Percentiles rank a stretch among this genome's conserved stretches.
phyloP scores from a whole-genome alignment of 2,113 vertebrate genomes.

The Gambusia holbrooki region DNA sequence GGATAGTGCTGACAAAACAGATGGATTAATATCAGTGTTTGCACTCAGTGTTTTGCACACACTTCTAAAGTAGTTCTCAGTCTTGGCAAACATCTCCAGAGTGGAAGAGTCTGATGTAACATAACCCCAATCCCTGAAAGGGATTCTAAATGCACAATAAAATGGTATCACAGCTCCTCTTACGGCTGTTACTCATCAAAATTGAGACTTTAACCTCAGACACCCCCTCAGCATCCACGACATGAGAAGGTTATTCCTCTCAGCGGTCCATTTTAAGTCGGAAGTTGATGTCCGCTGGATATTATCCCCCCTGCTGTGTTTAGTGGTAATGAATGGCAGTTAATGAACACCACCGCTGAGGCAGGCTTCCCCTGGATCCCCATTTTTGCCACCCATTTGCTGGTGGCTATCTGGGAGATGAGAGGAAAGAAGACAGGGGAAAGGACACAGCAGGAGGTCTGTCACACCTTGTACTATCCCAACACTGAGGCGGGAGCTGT shows the following conservation, averaged over 20 bases:
- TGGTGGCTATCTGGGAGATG: constrained; percentile 66
- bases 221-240: constrained; percentile 21
- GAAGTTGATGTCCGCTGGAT: constrained; percentile 42
- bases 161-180: constrained; percentile 5
- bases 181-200: constrained; percentile 41
- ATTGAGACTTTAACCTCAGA: constrained; percentile 48
- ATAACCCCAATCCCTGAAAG: constrained; percentile 7
- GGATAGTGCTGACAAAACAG: not conserved
- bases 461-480: constrained; percentile 52
- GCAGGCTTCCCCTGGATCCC: constrained; percentile 34
- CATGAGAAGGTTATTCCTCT: constrained; percentile 36
- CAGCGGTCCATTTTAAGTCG: constrained; percentile 21
- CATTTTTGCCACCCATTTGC: constrained; percentile 38
- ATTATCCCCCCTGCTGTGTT: constrained; percentile 62
- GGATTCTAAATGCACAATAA: constrained; percentile 38
- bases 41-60: not conserved
- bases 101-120: constrained; percentile 18
- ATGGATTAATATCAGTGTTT: not conserved
- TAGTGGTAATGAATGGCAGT: constrained; percentile 59
- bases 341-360: constrained; percentile 60
- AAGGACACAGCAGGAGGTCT: constrained; percentile 58
- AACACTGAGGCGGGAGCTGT: constrained; percentile 39
- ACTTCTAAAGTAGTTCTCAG: not conserved
- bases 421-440: constrained; percentile 51
- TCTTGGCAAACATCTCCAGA: constrained; percentile 17